Percentiles rank a stretch among this genome's conserved stretches.
Evolutionary conservation across 2,888 invertebrate species (phyloP).

Genomic region (Aelia acuminata): DNA sequence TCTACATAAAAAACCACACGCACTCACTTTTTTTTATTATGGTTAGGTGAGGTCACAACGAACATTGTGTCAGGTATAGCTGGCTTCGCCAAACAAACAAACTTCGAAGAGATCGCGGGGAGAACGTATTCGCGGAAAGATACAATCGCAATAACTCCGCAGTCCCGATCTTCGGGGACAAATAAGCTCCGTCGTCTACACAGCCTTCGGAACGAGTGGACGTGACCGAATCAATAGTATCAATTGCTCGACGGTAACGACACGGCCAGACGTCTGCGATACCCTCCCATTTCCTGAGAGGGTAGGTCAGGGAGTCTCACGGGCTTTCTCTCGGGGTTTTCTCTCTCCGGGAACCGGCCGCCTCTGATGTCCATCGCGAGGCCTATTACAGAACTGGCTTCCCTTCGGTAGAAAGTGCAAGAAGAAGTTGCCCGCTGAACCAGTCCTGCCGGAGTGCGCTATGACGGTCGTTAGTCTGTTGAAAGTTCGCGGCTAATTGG

Average conservation of each 20-base stretch:
- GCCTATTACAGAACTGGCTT: constrained; percentile 44
- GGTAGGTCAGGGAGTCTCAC: constrained; percentile 40
- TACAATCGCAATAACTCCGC: neutral
- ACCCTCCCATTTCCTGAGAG: constrained; percentile 4
- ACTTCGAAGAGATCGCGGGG: neutral
- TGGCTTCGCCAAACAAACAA: too few species aligned
- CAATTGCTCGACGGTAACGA: neutral
- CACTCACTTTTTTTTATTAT: too few species aligned
- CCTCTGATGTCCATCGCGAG: neutral
- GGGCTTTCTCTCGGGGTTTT: constrained; percentile 17
- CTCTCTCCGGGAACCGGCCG: constrained; percentile 17
- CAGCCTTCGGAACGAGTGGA: neutral
- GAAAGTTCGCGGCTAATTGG: neutral
- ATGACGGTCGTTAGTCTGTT: neutral
- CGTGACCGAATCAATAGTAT: constrained; percentile 43
- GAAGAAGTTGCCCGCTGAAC: constrained; percentile 5
- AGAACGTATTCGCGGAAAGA: neutral
- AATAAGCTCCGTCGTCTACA: neutral
- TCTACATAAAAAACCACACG: too few species aligned
- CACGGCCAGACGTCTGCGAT: neutral
- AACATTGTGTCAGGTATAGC: too few species aligned
- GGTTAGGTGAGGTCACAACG: too few species aligned
- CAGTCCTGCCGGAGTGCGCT: constrained; percentile 29
- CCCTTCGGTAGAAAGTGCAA: constrained; percentile 29
- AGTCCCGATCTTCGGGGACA: neutral